Evolutionary conservation across 2,113 vertebrate genomes (phyloP).

Genomic region (Lontra canadensis): DNA sequence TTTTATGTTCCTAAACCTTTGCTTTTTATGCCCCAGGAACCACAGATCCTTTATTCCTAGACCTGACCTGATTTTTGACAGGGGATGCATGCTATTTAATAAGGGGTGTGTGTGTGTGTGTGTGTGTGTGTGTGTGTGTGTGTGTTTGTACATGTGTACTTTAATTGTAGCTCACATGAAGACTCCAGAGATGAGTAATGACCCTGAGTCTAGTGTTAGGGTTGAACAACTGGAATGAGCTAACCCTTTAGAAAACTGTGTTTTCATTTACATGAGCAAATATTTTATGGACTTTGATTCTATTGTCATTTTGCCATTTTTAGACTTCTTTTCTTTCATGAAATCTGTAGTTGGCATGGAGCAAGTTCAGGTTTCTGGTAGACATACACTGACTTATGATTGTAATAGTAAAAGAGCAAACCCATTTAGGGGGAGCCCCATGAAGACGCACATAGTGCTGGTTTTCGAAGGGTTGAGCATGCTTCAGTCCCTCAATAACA

Average conservation of each 20-base stretch:
- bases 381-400: not conserved
- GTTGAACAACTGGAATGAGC: not conserved
- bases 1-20: constrained; percentile 14
- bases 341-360: not conserved
- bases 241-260: not conserved
- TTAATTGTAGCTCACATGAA: constrained; percentile 11
- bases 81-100: not conserved
- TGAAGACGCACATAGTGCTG: not conserved
- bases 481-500: not conserved
- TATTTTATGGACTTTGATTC: constrained; percentile 1
- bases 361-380: not conserved
- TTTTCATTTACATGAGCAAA: not conserved
- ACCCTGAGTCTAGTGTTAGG: not conserved
- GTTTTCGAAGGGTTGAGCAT: not conserved
- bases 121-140: not conserved
- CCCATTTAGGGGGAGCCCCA: not conserved
- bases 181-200: not conserved
- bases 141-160: not conserved
- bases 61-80: not conserved
- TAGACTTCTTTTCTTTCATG: constrained; percentile 19
- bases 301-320: constrained; percentile 28
- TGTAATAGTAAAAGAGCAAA: not conserved
- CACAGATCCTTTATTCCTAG: not conserved
- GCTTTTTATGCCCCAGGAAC: not conserved
- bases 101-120: no score